A percentile compares a stretch with the other conserved stretches of the same genome.
These are phyloP conservation scores for Coenonympha glycerion DNA, from an alignment of 2,888 invertebrate species.

Conservation along the genomic window DNA sequence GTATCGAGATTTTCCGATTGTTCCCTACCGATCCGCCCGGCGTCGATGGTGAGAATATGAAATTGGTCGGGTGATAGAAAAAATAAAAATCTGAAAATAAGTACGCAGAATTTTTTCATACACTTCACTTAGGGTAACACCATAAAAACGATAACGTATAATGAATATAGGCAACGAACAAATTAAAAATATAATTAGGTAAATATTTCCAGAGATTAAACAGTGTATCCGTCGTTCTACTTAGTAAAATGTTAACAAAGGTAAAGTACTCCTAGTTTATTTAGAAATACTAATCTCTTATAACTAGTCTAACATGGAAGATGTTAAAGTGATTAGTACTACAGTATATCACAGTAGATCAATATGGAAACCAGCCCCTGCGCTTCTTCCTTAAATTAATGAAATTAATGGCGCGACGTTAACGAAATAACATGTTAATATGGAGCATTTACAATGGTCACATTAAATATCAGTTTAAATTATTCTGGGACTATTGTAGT, in stretches of 20 bases:
- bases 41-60: slow-evolving; percentile 56
- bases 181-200: slow-evolving; percentile 51
- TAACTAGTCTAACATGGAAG: slow-evolving; percentile 69
- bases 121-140: slow-evolving; percentile 64
- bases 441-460: background rate
- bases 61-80: slow-evolving; percentile 71
- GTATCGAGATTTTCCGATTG: slow-evolving; percentile 55
- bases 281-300: slow-evolving; percentile 71
- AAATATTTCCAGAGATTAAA: slow-evolving; percentile 53
- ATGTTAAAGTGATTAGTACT: slow-evolving; percentile 65
- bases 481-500: background rate
- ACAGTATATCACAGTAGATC: slow-evolving; percentile 74
- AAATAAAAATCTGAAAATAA: slow-evolving; percentile 76
- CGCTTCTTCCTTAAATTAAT: slow-evolving; percentile 36
- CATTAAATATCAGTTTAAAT: slow-evolving; percentile 12
- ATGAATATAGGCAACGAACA: slow-evolving; percentile 62
- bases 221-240: slow-evolving; percentile 61
- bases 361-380: slow-evolving; percentile 55
- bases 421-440: background rate
- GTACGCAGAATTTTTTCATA: slow-evolving; percentile 74
- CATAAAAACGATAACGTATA: slow-evolving; percentile 62
- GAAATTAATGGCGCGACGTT: slow-evolving; percentile 9
- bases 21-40: slow-evolving; percentile 60
- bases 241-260: slow-evolving; percentile 70
- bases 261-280: slow-evolving; percentile 60